A percentile compares a stretch with the other conserved stretches of the same genome.
Conservation (phyloP, 1,140 invertebrate species). For the Drosophila nigromelanica region DNA sequence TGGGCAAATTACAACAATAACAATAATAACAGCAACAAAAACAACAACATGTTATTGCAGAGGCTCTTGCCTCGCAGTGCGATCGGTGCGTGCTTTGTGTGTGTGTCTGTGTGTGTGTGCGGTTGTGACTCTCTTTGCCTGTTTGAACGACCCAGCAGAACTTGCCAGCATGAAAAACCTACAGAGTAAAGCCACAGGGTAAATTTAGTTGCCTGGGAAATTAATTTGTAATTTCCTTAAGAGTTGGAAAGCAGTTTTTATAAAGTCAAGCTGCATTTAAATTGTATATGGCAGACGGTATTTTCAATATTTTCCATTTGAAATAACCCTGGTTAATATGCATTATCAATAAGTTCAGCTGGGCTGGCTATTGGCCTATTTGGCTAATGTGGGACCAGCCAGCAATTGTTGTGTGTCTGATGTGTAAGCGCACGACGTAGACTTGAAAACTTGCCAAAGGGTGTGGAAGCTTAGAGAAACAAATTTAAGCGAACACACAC, state of each 20-base stretch:
- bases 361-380: not conserved
- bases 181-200: not conserved
- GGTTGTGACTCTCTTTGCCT: slow-evolving; percentile 14
- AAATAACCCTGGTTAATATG: not conserved
- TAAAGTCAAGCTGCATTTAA: too few species aligned
- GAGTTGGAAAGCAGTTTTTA: too few species aligned
- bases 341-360: not conserved
- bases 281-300: too few species aligned
- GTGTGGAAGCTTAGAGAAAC: slow-evolving; percentile 56
- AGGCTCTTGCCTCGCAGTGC: too few species aligned
- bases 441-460: slow-evolving; percentile 73
- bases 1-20: slow-evolving; percentile 56
- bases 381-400: slow-evolving; percentile 7
- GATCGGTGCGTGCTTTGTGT: too few species aligned
- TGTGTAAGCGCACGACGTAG: slow-evolving; percentile 14
- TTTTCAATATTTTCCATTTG: too few species aligned
- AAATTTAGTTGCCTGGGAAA: not conserved
- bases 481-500: slow-evolving; percentile 25
- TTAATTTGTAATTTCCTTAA: not conserved
- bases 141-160: slow-evolving; percentile 22
- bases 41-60: too few species aligned
- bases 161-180: not conserved
- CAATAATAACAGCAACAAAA: slow-evolving; percentile 35
- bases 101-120: not conserved
- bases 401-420: slow-evolving; percentile 15